Conservation (phyloP, 1,140 invertebrate species). For the Liolophura sinensis region DNA sequence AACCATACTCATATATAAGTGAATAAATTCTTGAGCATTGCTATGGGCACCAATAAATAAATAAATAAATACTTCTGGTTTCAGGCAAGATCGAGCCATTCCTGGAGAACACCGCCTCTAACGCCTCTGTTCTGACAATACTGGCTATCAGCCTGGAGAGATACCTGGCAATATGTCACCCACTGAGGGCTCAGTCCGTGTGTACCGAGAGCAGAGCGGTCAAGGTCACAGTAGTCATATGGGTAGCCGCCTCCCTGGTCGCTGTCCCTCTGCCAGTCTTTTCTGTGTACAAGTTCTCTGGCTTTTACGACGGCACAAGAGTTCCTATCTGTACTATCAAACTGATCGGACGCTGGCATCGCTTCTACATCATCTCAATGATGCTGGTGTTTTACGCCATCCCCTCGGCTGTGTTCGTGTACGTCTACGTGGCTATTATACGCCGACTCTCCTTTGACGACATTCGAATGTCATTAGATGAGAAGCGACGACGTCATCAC, state of each 20-base stretch:
- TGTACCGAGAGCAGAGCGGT: slow-evolving; percentile 78
- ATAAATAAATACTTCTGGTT: no score
- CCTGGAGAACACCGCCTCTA: slow-evolving; percentile 35
- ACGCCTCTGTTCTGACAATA: slow-evolving; percentile 39
- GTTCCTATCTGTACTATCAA: slow-evolving; percentile 28
- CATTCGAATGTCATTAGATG: no score
- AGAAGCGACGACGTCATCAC: no score
- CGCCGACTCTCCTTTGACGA: no score
- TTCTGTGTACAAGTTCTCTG: slow-evolving; percentile 15
- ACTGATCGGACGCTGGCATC: slow-evolving; percentile 9
- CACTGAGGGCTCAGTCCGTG: slow-evolving; percentile 84
- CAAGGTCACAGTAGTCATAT: slow-evolving; percentile 78
- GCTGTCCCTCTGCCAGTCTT: slow-evolving; percentile 69
- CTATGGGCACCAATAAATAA: no score
- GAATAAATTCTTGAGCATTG: no score
- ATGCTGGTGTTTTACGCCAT: slow-evolving; percentile 25
- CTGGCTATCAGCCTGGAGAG: slow-evolving; percentile 76
- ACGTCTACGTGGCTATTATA: no score
- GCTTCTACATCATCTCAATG: slow-evolving; percentile 27
- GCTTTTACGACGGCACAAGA: slow-evolving; percentile 30
- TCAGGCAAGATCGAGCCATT: slow-evolving; percentile 41
- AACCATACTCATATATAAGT: no score
- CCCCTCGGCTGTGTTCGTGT: slow-evolving; percentile 7
- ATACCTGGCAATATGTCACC: slow-evolving; percentile 93
- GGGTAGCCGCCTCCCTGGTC: slow-evolving; percentile 75